Evolutionary conservation across 2,888 invertebrate genomes (phyloP).

Genomic region (Nymphalis polychloros): DNA sequence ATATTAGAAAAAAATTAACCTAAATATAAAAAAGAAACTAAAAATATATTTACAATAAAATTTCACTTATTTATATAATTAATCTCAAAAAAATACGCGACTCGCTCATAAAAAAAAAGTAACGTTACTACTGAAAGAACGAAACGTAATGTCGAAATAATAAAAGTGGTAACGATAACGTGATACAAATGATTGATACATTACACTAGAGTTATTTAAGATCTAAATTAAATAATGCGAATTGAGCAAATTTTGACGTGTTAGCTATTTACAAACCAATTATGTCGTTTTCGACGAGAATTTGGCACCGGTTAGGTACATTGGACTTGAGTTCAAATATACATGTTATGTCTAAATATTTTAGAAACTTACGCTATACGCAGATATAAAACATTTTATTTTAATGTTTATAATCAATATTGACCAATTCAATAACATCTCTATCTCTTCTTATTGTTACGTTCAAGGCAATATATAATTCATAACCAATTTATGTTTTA

Average conservation of each 20-base stretch:
- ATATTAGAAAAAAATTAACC: too few species aligned
- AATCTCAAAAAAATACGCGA: conserved; percentile 20
- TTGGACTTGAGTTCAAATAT: conserved; percentile 59
- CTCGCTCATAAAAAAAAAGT: conserved; percentile 9
- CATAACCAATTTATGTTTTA: too few species aligned
- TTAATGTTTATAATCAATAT: neutral
- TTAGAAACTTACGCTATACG: conserved; percentile 6
- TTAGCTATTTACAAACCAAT: conserved; percentile 52
- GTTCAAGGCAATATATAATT: too few species aligned
- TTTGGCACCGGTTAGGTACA: conserved; percentile 78
- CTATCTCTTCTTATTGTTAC: too few species aligned
- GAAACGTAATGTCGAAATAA: conserved; percentile 3
- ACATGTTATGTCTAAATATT: conserved; percentile 41
- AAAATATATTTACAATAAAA: conserved; percentile 2
- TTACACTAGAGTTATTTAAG: conserved; percentile 4
- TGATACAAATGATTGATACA: neutral
- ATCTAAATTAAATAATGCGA: conserved; percentile 35
- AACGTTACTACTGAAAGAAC: neutral
- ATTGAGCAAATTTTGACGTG: conserved; percentile 64
- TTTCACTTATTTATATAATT: conserved; percentile 8
- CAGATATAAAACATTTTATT: neutral
- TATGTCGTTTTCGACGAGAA: conserved; percentile 41
- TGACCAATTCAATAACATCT: too few species aligned
- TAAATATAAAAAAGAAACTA: too few species aligned
- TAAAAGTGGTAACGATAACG: conserved; percentile 31